Base-by-base conservation (phyloP, 1,140 invertebrate species). In the Drosophila ananassae region DNA sequence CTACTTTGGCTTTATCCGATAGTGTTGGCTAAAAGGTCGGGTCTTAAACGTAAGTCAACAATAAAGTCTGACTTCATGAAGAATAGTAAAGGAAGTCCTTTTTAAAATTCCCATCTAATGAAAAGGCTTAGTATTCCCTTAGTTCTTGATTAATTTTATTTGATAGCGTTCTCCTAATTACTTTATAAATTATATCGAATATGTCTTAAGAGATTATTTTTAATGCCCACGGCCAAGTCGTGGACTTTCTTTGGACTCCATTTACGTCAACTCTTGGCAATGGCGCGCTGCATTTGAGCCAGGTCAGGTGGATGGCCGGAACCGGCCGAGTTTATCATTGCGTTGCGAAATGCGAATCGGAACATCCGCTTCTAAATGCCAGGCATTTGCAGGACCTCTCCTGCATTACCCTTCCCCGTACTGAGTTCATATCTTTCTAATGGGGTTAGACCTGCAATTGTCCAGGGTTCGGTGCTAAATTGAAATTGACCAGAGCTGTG, bases 281-380 rank as follows among this genome's bases (percentile, higher is more conserved):
- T 39, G 32, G 8, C 10, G 7, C 32, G 10, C 32, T 24, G 32
- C 34, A 47, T 47, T 47, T 17, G 41, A 17, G 41, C 41, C 41
- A 44, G 54, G 67, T 47, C 55, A 72, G 63, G 72, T 66, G 72
- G 52, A 57, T 55, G 63, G 55, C 83, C 83, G 83, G 83, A 87
- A 83, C 72, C 73, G 60, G 61, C 50, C 62, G 66, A 79, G 76
- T 89, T 87, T 87, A 87, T 87, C 83, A 87, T 73, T 87, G 83
- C 75, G 79, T 77, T 89, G 79, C 83, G 63, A 83, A 87, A 87
- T 89, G 83, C 73, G 83, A 87, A 89, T 83, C 83, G 83, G 83
- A 87, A 87, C 83, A 87, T 87, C 83, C 83, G 83, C 61, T 87
- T 87, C 61, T 87, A 87, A 87, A 87, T 87, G 83, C 83, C 83